Evolutionary conservation across 2,113 vertebrate species (phyloP).

Genomic region (Calidris pygmaea): DNA sequence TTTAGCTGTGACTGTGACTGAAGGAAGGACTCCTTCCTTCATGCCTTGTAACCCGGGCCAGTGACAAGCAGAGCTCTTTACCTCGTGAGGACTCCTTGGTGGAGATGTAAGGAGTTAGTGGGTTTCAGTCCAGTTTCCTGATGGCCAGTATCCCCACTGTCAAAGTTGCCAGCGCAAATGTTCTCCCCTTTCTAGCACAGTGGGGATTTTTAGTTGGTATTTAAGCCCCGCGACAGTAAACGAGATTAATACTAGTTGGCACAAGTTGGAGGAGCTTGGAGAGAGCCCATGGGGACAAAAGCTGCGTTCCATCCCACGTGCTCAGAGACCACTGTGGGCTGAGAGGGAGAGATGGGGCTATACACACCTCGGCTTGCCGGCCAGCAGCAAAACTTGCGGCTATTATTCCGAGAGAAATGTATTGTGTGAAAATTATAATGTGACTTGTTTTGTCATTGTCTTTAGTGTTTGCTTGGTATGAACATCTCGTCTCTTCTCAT

Average conservation of each 20-base stretch:
- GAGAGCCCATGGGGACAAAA: not conserved
- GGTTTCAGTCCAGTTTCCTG: not conserved
- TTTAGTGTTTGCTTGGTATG: not conserved
- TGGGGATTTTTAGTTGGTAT: not conserved
- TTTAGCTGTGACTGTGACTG: not conserved
- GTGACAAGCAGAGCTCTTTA: not conserved
- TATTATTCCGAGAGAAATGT: not conserved
- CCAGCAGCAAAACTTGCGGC: not conserved
- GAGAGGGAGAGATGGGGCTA: not conserved
- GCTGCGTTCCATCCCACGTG: not conserved
- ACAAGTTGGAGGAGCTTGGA: not conserved
- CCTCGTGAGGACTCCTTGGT: not conserved
- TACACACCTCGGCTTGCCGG: rapidly evolving
- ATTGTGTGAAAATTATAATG: not conserved
- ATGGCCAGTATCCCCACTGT: not conserved
- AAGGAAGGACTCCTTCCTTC: not conserved
- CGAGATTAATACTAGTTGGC: not conserved
- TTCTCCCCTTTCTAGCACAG: not conserved
- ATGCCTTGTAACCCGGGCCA: not conserved
- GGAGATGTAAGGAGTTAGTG: not conserved
- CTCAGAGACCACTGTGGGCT: not conserved
- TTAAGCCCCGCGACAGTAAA: not conserved
- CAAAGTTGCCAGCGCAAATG: not conserved
- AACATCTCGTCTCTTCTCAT: not conserved
- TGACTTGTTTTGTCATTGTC: not conserved